A percentile compares a stretch with the other conserved stretches of the same genome.
These are phyloP conservation scores for Perdita meconis DNA, from an alignment of 2,888 invertebrate species.

Conservation along the genomic window DNA sequence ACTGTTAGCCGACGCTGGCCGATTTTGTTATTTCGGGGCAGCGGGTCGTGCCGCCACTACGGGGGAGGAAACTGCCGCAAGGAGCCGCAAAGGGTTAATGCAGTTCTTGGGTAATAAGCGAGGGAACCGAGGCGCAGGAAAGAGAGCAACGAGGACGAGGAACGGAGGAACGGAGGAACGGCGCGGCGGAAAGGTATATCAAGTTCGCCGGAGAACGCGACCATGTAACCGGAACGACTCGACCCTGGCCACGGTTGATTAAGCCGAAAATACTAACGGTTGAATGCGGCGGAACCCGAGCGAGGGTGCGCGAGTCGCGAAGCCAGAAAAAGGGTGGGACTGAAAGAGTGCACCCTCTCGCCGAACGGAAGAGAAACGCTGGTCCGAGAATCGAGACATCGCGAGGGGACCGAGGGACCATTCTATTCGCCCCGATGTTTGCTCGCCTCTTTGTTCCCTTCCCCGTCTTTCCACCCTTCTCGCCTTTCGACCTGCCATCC, in stretches of 20 bases:
- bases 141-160: background rate
- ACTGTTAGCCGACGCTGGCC: constrained; percentile 53
- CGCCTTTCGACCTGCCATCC: no score
- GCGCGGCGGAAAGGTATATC: background rate
- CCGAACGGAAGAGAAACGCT: constrained; percentile 34
- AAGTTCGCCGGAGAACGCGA: constrained; percentile 17
- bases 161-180: background rate
- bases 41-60: constrained; percentile 10
- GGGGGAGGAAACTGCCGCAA: background rate
- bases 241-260: constrained; percentile 64
- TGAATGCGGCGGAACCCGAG: background rate
- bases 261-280: constrained; percentile 62
- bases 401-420: constrained; percentile 13
- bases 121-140: background rate
- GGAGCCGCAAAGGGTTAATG: constrained; percentile 47
- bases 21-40: constrained; percentile 65
- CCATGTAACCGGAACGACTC: constrained; percentile 31
- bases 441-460: constrained; percentile 37
- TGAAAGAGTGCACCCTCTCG: constrained; percentile 16
- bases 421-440: constrained; percentile 51
- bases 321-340: constrained; percentile 1
- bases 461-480: background rate
- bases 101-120: constrained; percentile 45
- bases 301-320: background rate
- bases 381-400: constrained; percentile 34